Base-by-base conservation (phyloP, 1,140 invertebrate genomes). In the Eubasilissa regina region DNA sequence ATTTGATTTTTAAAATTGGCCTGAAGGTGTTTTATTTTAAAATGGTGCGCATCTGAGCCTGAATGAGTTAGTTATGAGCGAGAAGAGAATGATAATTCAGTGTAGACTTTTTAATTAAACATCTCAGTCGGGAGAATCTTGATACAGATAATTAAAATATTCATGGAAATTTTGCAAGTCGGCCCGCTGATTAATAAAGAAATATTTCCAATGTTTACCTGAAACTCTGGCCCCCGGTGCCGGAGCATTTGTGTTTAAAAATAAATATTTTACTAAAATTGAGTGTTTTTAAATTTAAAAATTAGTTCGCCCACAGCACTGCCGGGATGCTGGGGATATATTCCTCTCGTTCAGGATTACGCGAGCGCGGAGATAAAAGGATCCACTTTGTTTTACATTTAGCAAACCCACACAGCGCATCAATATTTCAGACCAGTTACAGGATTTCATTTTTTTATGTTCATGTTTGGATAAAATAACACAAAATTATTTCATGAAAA, bases 61-160 rank as follows among this genome's bases (percentile, higher is more conserved):
- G 19, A 64, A 25, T 64, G 60, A 64, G 60, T 64, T 64, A 64
- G 60, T 64, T 64, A 64, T n/a, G 60, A 25, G 19, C 21, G 15
- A 64, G 60, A 64, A 6, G 60, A 64, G 58, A 77, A 77, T 77
- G 48, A 64, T 66, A 66, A 48, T 66, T 77, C n/a, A 77, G 45
- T 53, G 51, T 48, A 45, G 78, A 80, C 64, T 80, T 80, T 77
- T 80, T 80, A 77, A 80, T 80, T 80, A 80, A 80, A 72, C 62
- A 51, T 44, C 15, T 15, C 43, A 72, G 47, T 43, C 9, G 10
- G 35, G 66, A 48, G 21, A 48, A 66, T 35, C 55, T 75, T 25
- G 68, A 58, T 77, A 53, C 55, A 43, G 79, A 76, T 80, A 80
- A 80, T 80, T 80, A 77, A 80, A 80, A 77, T 80, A 80, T 80